phyloP scores from a whole-genome alignment of 2,888 invertebrate genomes.

The Deilephila porcellus region DNA sequence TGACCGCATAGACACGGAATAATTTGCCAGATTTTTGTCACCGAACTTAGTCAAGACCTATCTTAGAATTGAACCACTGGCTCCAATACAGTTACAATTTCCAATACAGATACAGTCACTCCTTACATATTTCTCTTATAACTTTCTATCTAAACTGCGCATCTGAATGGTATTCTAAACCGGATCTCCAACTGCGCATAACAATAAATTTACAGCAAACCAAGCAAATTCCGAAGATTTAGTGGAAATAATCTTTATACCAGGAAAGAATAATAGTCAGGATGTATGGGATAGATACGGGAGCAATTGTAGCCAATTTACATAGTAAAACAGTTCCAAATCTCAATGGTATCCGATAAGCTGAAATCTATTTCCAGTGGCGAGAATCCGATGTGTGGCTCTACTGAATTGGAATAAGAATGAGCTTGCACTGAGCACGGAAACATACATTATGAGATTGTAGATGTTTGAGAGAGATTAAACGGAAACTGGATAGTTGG shows the following conservation, averaged over 20 bases:
- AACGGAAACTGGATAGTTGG: background rate
- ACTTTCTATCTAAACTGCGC: too few relatives aligned
- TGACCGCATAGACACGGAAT: too few relatives aligned
- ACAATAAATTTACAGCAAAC: background rate
- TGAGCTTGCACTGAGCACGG: constrained; percentile 4
- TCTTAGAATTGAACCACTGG: too few relatives aligned
- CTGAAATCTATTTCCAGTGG: constrained; percentile 27
- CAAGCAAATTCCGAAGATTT: background rate
- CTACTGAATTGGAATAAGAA: constrained; percentile 22
- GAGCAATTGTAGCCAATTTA: constrained; percentile 13
- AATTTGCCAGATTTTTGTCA: too few relatives aligned
- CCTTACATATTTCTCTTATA: too few relatives aligned
- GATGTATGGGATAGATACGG: constrained; percentile 32
- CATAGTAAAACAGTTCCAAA: constrained; percentile 21
- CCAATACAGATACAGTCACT: too few relatives aligned
- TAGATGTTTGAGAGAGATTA: background rate
- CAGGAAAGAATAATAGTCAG: background rate
- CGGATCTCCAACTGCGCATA: too few relatives aligned
- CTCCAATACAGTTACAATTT: too few relatives aligned
- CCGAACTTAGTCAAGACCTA: too few relatives aligned
- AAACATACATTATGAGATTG: constrained; percentile 17
- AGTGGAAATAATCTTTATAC: background rate
- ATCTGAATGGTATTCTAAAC: too few relatives aligned
- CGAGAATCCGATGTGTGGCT: constrained; percentile 10
- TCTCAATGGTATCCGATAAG: constrained; percentile 17